Conservation (phyloP, 2,888 invertebrate species). For the Lathronympha strigana region DNA sequence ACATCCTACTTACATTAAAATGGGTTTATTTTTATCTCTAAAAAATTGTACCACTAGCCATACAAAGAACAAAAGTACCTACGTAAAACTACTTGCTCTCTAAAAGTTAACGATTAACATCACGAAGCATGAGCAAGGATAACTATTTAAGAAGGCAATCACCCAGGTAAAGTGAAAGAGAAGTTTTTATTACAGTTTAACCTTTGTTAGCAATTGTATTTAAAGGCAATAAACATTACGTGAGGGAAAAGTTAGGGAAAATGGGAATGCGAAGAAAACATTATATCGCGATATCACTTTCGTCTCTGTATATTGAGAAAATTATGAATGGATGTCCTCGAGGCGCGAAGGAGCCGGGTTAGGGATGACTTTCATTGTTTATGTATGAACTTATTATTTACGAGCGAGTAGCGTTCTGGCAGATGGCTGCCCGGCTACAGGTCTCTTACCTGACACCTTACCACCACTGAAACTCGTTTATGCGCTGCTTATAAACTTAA, state of each 20-base stretch:
- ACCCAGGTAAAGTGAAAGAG: conserved; percentile 4
- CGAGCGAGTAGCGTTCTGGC: conserved; percentile 51
- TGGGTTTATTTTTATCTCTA: background rate
- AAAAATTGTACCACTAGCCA: background rate
- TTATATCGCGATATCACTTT: conserved; percentile 49
- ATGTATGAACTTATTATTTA: conserved; percentile 79
- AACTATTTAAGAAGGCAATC: conserved; percentile 15
- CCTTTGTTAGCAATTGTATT: conserved; percentile 14
- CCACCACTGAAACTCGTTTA: background rate
- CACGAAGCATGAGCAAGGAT: background rate
- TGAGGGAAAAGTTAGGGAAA: conserved; percentile 6
- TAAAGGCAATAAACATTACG: conserved; percentile 19
- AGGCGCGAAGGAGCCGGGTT: conserved; percentile 55
- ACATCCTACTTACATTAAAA: background rate
- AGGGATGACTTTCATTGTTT: conserved; percentile 68
- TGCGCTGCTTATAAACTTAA: too few relatives aligned
- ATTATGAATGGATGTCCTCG: conserved; percentile 60
- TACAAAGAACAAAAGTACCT: background rate
- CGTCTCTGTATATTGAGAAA: conserved; percentile 53
- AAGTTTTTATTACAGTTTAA: conserved; percentile 26
- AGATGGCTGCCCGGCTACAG: conserved; percentile 10
- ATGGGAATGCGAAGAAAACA: conserved; percentile 29
- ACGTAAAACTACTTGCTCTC: background rate
- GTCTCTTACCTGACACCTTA: conserved; percentile 6
- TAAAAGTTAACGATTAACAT: conserved; percentile 3